Conservation (phyloP, 2,888 invertebrate genomes). For the Heliconius ismenius region DNA sequence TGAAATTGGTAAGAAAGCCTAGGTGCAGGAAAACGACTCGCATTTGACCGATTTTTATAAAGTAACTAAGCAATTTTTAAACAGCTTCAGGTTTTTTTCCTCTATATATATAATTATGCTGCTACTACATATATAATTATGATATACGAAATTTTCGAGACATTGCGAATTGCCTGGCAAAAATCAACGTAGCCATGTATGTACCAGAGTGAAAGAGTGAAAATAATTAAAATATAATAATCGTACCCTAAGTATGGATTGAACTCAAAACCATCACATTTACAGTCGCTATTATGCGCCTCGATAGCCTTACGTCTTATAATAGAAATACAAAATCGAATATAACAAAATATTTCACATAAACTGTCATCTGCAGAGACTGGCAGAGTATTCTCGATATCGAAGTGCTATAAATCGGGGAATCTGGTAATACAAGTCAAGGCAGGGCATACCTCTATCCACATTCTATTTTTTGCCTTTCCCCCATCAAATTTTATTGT, state of each 20-base stretch:
- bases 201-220: no score
- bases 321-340: slow-evolving; percentile 16
- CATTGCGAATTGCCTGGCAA: no score
- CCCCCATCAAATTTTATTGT: slow-evolving; percentile 37
- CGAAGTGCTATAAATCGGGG: slow-evolving; percentile 16
- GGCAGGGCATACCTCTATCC: slow-evolving; percentile 1
- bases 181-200: no score
- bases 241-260: not conserved
- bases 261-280: not conserved
- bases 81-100: no score
- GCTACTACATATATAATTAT: no score
- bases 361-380: slow-evolving; percentile 25
- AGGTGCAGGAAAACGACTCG: no score
- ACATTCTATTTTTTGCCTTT: slow-evolving; percentile 27
- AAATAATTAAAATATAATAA: no score
- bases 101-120: no score
- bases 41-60: no score
- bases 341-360: slow-evolving; percentile 25
- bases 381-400: slow-evolving; percentile 14
- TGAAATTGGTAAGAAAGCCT: no score
- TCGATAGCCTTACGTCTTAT: not conserved
- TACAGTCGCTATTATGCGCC: not conserved
- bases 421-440: slow-evolving; percentile 18
- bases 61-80: no score
- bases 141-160: no score